Conservation (phyloP, 2,797 vertebrate genomes). For the Ambastaia sidthimunki region DNA sequence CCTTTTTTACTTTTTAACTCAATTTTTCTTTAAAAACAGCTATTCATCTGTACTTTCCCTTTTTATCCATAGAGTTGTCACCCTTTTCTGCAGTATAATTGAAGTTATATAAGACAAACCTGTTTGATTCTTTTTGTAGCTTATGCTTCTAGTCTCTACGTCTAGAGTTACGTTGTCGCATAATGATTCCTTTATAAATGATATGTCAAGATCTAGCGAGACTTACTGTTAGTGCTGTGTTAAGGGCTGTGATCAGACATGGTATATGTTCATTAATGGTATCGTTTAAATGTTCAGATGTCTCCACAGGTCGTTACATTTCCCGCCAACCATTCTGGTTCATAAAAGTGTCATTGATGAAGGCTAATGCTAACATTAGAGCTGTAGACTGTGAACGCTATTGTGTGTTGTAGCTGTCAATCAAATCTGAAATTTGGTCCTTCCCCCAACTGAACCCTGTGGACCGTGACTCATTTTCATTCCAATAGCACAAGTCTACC, state of each 20-base stretch:
- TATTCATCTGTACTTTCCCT: neutral
- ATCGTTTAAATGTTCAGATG: neutral
- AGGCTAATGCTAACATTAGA: constrained; percentile 32
- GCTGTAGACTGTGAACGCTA: constrained; percentile 33
- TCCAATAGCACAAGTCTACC: constrained; percentile 39
- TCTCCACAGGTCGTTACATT: neutral
- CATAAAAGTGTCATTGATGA: constrained; percentile 19
- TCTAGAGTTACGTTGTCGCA: neutral
- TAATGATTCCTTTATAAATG: neutral
- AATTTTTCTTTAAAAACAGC: neutral
- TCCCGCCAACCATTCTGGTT: neutral
- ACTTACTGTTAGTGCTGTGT: neutral
- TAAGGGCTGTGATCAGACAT: neutral
- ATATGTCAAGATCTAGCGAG: neutral
- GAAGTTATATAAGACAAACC: neutral
- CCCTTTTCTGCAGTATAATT: neutral
- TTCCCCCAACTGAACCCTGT: constrained; percentile 28
- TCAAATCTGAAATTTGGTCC: constrained; percentile 44
- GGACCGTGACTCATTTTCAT: constrained; percentile 58
- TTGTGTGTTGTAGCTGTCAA: constrained; percentile 42
- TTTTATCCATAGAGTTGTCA: neutral
- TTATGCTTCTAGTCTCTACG: neutral
- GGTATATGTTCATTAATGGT: neutral
- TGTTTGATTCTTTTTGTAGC: neutral
- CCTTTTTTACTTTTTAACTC: neutral